Conservation (phyloP, 2,888 invertebrate species). For the Xanthia icteritia region DNA sequence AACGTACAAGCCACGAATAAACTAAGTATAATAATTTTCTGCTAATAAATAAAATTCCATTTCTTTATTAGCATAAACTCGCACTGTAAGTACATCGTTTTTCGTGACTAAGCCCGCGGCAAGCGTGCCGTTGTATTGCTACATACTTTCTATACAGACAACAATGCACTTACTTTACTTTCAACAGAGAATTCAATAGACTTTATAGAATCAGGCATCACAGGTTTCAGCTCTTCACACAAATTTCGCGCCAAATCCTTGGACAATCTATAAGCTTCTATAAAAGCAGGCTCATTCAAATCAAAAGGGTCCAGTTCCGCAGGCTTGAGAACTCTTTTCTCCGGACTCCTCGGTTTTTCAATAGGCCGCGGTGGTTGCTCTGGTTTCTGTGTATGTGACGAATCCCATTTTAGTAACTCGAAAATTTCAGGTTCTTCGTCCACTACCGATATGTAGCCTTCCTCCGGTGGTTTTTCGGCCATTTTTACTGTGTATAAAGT, state of each 20-base stretch:
- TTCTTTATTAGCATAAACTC: neutral
- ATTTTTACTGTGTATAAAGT: slow-evolving; percentile 75
- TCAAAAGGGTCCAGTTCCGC: slow-evolving; percentile 85
- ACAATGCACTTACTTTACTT: slow-evolving; percentile 79
- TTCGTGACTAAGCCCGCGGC: slow-evolving; percentile 16
- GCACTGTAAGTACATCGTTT: neutral
- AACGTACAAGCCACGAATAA: neutral
- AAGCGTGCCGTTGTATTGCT: slow-evolving; percentile 21
- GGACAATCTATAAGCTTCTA: slow-evolving; percentile 82
- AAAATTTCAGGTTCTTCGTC: slow-evolving; percentile 88
- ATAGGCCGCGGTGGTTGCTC: slow-evolving; percentile 74
- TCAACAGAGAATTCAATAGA: slow-evolving; percentile 86
- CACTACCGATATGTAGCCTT: slow-evolving; percentile 87
- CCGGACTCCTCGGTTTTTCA: slow-evolving; percentile 83
- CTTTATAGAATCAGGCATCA: slow-evolving; percentile 86
- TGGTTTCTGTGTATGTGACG: slow-evolving; percentile 82
- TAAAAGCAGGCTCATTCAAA: slow-evolving; percentile 81
- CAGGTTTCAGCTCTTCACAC: slow-evolving; percentile 83
- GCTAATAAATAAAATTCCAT: neutral
- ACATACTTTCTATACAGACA: slow-evolving; percentile 45
- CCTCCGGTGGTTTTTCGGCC: slow-evolving; percentile 87
- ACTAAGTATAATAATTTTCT: slow-evolving; percentile 11
- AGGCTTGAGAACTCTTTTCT: slow-evolving; percentile 81
- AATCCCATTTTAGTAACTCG: slow-evolving; percentile 87
- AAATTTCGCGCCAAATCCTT: slow-evolving; percentile 83